Percentiles rank a stretch among this genome's conserved stretches.
Evolutionary conservation across 2,888 invertebrate genomes (phyloP).

Genomic region (Cheilosia scutellata): DNA sequence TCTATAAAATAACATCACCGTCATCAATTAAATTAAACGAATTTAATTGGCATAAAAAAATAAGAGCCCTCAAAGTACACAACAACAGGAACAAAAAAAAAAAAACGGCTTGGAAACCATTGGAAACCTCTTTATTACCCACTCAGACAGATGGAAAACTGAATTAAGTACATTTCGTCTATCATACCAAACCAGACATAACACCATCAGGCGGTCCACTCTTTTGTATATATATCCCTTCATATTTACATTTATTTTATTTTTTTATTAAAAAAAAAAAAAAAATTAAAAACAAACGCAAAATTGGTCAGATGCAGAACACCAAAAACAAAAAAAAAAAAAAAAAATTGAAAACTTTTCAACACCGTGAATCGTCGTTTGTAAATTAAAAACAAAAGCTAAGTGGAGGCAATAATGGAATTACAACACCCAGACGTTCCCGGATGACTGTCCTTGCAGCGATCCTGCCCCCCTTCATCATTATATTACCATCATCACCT

Average conservation of each 20-base stretch:
- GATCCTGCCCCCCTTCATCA: background rate
- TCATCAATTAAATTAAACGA: slow-evolving; percentile 72
- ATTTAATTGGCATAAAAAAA: slow-evolving; percentile 72
- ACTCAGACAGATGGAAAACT: slow-evolving; percentile 75
- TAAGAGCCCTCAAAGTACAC: slow-evolving; percentile 30
- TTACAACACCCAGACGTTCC: slow-evolving; percentile 44
- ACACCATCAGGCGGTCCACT: slow-evolving; percentile 14
- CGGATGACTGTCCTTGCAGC: background rate
- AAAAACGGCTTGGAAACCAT: slow-evolving; percentile 39
- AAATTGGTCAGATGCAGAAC: slow-evolving; percentile 16
- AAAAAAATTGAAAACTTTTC: slow-evolving; percentile 38
- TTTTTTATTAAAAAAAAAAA: slow-evolving; percentile 3
- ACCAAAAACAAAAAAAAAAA: slow-evolving; percentile 1
- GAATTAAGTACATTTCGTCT: slow-evolving; percentile 66
- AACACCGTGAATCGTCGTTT: slow-evolving; percentile 42
- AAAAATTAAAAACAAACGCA: slow-evolving; percentile 31
- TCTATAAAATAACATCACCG: slow-evolving; percentile 55
- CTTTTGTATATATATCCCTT: slow-evolving; percentile 11
- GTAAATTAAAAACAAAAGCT: slow-evolving; percentile 48
- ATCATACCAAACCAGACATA: slow-evolving; percentile 23
- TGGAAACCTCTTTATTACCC: slow-evolving; percentile 74
- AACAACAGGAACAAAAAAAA: slow-evolving; percentile 8
- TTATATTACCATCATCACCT: slow-evolving; percentile 50
- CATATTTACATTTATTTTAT: slow-evolving; percentile 48
- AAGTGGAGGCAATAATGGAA: slow-evolving; percentile 64